Evolutionary conservation across 2,797 vertebrate species (phyloP).

Genomic region (Prunella strophiata): DNA sequence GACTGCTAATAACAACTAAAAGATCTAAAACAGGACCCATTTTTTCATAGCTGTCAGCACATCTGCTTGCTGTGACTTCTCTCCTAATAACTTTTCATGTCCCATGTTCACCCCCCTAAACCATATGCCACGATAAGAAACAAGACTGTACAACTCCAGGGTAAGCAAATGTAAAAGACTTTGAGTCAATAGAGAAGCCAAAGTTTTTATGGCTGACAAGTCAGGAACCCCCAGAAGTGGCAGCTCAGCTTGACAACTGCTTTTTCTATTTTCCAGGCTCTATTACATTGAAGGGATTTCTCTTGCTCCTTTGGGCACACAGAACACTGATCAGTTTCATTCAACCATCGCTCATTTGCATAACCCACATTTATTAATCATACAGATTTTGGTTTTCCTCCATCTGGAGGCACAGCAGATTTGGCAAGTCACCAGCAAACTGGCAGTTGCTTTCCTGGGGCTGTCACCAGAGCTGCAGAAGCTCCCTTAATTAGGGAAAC

Average conservation of each 20-base stretch:
- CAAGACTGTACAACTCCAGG: background rate
- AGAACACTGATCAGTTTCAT: background rate
- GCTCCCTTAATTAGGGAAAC: background rate
- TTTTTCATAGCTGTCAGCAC: background rate
- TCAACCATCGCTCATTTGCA: background rate
- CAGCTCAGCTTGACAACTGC: background rate
- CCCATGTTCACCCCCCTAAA: background rate
- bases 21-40: background rate
- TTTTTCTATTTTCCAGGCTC: background rate
- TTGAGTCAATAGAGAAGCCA: background rate
- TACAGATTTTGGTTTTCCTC: background rate
- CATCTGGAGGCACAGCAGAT: background rate
- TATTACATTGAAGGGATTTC: fast-evolving
- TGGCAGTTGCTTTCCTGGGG: background rate
- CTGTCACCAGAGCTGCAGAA: background rate
- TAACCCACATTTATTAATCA: background rate
- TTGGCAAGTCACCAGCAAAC: background rate
- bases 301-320: background rate
- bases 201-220: background rate
- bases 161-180: background rate
- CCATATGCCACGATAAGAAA: background rate
- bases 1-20: background rate
- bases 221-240: background rate
- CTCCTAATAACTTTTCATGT: background rate
- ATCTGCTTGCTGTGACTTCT: background rate